Conservation (phyloP, 2,113 vertebrate genomes). For the Barnardius zonarius region DNA sequence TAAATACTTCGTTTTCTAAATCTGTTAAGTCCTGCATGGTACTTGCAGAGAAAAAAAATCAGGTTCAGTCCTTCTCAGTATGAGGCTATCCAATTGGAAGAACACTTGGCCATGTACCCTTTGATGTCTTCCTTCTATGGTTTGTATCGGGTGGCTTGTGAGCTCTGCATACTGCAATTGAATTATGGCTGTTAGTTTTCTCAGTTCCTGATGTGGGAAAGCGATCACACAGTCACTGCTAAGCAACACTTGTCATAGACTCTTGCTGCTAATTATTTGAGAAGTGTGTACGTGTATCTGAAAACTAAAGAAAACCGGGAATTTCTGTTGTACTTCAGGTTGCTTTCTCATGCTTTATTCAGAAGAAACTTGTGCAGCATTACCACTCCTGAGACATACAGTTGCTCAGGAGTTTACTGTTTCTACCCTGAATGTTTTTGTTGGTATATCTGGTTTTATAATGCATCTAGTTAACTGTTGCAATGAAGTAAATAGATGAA, state of each 20-base stretch:
- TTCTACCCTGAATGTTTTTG: neutral
- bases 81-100: neutral
- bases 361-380: neutral
- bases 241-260: neutral
- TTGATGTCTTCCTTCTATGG: neutral
- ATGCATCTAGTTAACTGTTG: neutral
- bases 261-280: neutral
- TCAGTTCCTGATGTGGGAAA: neutral
- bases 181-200: neutral
- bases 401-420: neutral
- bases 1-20: neutral
- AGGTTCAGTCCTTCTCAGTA: neutral
- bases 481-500: neutral
- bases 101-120: neutral
- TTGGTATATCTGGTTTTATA: neutral
- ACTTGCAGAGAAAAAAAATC: neutral
- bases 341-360: neutral
- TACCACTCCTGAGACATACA: neutral
- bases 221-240: neutral
- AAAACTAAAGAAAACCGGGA: neutral
- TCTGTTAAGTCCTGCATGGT: neutral
- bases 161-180: neutral
- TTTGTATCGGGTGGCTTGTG: neutral
- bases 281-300: neutral
- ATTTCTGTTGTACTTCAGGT: neutral